These are phyloP conservation scores for Remorina albescens DNA, from an alignment of 2,797 vertebrate genomes.

Conservation along the genomic window DNA sequence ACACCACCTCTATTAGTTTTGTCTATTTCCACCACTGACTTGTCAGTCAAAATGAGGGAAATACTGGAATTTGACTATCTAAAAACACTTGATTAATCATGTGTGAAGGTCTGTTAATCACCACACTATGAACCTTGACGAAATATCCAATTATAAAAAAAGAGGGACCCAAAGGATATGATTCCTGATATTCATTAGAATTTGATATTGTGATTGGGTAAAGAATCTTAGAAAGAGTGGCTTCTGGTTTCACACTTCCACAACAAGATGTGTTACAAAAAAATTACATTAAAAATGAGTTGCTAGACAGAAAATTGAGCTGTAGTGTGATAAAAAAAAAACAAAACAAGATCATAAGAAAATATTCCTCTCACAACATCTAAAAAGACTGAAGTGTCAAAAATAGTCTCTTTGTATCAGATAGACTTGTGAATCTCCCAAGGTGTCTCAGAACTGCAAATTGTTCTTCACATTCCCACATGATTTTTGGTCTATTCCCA, in stretches of 20 bases:
- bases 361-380: not conserved
- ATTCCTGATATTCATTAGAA: slow-evolving; percentile 6
- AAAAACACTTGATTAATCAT: slow-evolving; percentile 45
- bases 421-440: not conserved
- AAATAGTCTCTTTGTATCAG: not conserved
- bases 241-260: not conserved
- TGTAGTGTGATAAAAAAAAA: not conserved
- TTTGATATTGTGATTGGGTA: not conserved
- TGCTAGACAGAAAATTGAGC: not conserved
- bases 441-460: slow-evolving; percentile 2
- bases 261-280: not conserved
- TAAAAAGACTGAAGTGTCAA: not conserved
- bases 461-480: not conserved
- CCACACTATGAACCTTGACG: slow-evolving; percentile 24
- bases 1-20: slow-evolving; percentile 85
- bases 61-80: slow-evolving; percentile 28
- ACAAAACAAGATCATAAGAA: not conserved
- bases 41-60: slow-evolving; percentile 82
- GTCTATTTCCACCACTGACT: slow-evolving; percentile 80
- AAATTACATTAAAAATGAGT: not conserved
- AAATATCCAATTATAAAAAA: slow-evolving; percentile 29
- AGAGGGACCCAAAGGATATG: not conserved
- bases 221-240: slow-evolving; percentile 8
- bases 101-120: slow-evolving; percentile 42
- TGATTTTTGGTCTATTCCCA: not conserved